Evolutionary conservation across 1,140 invertebrate genomes (phyloP), one percentile per base, ranked within the genome.

Genomic region (Penaeus japonicus): DNA sequence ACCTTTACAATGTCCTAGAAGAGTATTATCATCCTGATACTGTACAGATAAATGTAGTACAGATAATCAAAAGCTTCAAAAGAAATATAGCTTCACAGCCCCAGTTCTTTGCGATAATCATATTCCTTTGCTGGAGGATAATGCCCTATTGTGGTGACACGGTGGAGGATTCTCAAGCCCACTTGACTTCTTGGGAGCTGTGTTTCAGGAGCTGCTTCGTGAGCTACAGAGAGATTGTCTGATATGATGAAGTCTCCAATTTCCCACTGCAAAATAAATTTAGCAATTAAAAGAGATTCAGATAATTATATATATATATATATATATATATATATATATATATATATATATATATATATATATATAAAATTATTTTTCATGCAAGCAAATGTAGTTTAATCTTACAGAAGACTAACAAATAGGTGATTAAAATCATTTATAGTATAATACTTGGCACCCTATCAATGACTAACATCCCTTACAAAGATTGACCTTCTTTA

Each of bases 201-300:
- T 0, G 93, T 93, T 85, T 93, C 92, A 57, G 92, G 92, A 30
- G 92, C 92, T 39, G 93, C 93, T 90, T 93, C 93, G 91, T 94
- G 93, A 54, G 92, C 93, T 20, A 94, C 92, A 24, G 93, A 92
- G 75, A 93, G 90, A 89, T 94, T 93, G 90, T 94, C 93, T 20
- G 93, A 94, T 35, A 94, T 93, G 59, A 94, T 93, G 84, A 94
- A 94, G 89, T 94, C 93, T 7, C 93, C 93, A 35, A 91, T 91
- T 91, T 93, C 91, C 93, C 93, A 94, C 93, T 94, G 91, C 24
- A 92, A 92, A 47, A 1, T 47, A 47, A 1, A 12, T 0, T 47
- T 1, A 1, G 47, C 47, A 47, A 47, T 47, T 47, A 47, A 1
- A 47, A 47, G 47, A 47, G 47, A 7, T 47, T 47, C 0, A 12